Base-by-base conservation (phyloP, 1,140 invertebrate genomes). In the Venturia canescens region DNA sequence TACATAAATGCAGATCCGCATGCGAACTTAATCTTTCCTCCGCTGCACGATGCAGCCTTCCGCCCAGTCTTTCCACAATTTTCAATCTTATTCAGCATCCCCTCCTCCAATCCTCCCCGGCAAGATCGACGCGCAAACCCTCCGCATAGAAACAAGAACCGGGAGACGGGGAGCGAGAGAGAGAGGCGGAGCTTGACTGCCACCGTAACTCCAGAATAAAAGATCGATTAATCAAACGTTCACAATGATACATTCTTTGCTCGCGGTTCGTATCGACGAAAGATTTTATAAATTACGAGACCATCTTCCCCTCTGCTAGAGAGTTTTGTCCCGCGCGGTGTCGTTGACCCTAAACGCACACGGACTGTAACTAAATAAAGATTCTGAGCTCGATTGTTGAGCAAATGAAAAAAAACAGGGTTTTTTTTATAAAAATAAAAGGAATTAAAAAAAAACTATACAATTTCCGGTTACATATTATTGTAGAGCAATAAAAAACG, bases 211-310 rank as follows among this genome's bases (percentile, higher is more conserved):
- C 50, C 21, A 63, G 60, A 63, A 63, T 63, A 63, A 63, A 63
- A 23, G 60, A 13, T 15, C 60, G 60, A 63, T 63, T 63, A 63
- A 63, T 63, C 60, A 63, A 63, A 63, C 60, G 60, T 63, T 63
- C 60, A 26, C 60, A 23, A 63, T 63, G 60, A 63, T 63, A 26
- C 60, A 63, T 63, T 26, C 60, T 63, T 63, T n/a, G 11, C 60
- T 26, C 21, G 23, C 6, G 15, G 60, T 63, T 23, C 23, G 4
- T 63, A 23, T 63, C 60, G 60, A 23, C 23, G 60, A 63, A 23
- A 63, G 60, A 63, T 63, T 16, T 53, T 53, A 53, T 53, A 53
- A 53, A 53, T 53, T 53, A 53, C 50, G 18, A 4, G 50, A 53
- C 18, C 16, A 63, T 63, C 60, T 26, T 63, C 23, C 27, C 23